Percentiles rank a stretch among this genome's conserved stretches.
Conservation (phyloP, 2,113 vertebrate species). For the Poeciliopsis turrubarensis region DNA sequence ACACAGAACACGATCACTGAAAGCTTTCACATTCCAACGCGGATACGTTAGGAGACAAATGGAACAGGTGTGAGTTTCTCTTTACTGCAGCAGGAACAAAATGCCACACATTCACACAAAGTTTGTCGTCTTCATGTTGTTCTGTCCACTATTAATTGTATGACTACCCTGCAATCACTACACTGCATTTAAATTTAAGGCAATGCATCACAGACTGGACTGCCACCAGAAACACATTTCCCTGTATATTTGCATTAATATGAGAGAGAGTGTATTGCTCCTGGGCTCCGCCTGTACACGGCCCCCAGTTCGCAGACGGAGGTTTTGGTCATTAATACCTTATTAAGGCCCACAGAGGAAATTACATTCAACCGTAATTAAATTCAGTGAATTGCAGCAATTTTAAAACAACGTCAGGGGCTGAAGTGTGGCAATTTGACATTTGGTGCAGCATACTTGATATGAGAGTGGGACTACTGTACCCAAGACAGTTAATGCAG, state of each 20-base stretch:
- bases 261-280: slow-evolving; percentile 53
- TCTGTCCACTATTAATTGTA: slow-evolving; percentile 32
- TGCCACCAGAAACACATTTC: slow-evolving; percentile 38
- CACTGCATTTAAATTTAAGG: slow-evolving; percentile 69
- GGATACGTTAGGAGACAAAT: slow-evolving; percentile 15
- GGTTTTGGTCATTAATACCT: slow-evolving; percentile 72
- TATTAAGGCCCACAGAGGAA: slow-evolving; percentile 70
- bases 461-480: slow-evolving; percentile 34
- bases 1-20: slow-evolving; percentile 9
- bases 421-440: slow-evolving; percentile 38
- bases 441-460: slow-evolving; percentile 36
- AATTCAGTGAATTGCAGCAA: slow-evolving; percentile 60
- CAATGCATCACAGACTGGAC: slow-evolving; percentile 57
- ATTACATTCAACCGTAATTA: slow-evolving; percentile 70
- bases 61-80: slow-evolving; percentile 6
- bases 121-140: slow-evolving; percentile 11
- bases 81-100: slow-evolving; percentile 11
- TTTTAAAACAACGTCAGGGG: slow-evolving; percentile 39
- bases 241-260: slow-evolving; percentile 48
- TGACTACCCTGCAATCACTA: slow-evolving; percentile 32
- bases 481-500: slow-evolving; percentile 28
- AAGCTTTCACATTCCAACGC: slow-evolving; percentile 10
- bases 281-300: slow-evolving; percentile 41
- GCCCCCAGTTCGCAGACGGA: slow-evolving; percentile 34
- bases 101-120: slow-evolving; percentile 29